Evolutionary conservation across 2,888 invertebrate genomes (phyloP).

Genomic region (Tetanocera ferruginea): DNA sequence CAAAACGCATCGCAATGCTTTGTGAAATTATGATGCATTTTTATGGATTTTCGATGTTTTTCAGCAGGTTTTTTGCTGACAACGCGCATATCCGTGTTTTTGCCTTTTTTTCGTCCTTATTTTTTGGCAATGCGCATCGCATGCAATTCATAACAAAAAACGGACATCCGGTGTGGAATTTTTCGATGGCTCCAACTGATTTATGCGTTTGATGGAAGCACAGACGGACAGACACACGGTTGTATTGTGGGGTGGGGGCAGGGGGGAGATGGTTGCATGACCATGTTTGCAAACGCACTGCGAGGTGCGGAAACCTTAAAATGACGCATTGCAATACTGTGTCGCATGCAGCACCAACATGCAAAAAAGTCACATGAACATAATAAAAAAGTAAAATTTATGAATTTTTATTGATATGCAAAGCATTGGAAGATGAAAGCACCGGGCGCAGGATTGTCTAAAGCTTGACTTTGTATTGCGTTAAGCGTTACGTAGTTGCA

Average conservation of each 20-base stretch:
- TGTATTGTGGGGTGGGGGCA: conserved; percentile 30
- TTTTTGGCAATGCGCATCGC: conserved; percentile 49
- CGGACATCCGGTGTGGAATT: conserved; percentile 54
- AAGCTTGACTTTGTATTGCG: background rate
- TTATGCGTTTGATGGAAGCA: conserved; percentile 65
- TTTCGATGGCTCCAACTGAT: conserved; percentile 63
- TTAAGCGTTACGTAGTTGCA: background rate
- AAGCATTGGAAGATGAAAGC: conserved; percentile 55
- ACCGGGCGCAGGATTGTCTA: background rate
- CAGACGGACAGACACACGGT: conserved; percentile 41
- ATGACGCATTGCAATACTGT: conserved; percentile 32
- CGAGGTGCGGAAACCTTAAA: conserved; percentile 8
- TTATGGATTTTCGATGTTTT: conserved; percentile 70
- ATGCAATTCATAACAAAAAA: conserved; percentile 52
- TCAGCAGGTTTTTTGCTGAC: conserved; percentile 52
- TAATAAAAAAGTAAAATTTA: conserved; percentile 53
- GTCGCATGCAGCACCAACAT: conserved; percentile 25
- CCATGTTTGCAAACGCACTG: conserved; percentile 44
- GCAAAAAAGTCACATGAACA: conserved; percentile 46
- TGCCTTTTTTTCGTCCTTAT: conserved; percentile 31
- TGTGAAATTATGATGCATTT: conserved; percentile 69
- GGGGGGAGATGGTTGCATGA: background rate
- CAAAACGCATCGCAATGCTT: conserved; percentile 40
- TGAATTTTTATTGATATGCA: conserved; percentile 66
- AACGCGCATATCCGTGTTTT: conserved; percentile 45